A percentile compares a stretch with the other conserved stretches of the same genome.
Conservation (phyloP, 2,888 invertebrate genomes). For the Parascotia fuliginaria region DNA sequence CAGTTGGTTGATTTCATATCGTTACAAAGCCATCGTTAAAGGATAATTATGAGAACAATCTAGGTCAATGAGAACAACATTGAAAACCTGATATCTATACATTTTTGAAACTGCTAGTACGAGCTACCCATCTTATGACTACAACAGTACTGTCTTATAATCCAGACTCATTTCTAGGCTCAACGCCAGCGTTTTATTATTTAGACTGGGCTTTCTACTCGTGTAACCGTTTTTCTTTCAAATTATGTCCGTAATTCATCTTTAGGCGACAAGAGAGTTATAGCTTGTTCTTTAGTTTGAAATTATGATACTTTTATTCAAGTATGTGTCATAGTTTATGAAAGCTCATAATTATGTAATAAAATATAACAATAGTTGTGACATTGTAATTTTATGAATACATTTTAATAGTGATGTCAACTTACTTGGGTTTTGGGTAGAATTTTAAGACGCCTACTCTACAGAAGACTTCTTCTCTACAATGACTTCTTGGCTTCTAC, state of each 20-base stretch:
- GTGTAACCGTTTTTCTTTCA: conserved; percentile 42
- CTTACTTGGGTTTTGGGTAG: no score
- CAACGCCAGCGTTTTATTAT: conserved; percentile 67
- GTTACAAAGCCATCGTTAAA: no score
- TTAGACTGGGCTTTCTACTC: conserved; percentile 57
- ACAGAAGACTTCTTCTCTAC: no score
- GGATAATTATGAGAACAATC: no score
- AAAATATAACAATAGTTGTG: background rate
- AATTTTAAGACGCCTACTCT: no score
- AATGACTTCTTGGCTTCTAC: no score
- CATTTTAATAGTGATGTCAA: no score
- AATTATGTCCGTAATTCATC: conserved; percentile 55
- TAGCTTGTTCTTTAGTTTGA: conserved; percentile 21
- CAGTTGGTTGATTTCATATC: no score
- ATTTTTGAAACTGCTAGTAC: conserved; percentile 1
- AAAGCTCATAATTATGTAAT: background rate
- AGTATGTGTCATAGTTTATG: conserved; percentile 3
- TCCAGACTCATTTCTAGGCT: conserved; percentile 53
- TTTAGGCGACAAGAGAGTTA: conserved; percentile 48
- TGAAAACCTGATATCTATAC: no score
- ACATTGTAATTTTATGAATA: no score
- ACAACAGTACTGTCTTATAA: conserved; percentile 53
- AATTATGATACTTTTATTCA: conserved; percentile 14
- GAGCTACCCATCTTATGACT: conserved; percentile 25
- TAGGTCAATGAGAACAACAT: no score